Conservation (phyloP, 2,113 vertebrate genomes). For the Pontoporia blainvillei region DNA sequence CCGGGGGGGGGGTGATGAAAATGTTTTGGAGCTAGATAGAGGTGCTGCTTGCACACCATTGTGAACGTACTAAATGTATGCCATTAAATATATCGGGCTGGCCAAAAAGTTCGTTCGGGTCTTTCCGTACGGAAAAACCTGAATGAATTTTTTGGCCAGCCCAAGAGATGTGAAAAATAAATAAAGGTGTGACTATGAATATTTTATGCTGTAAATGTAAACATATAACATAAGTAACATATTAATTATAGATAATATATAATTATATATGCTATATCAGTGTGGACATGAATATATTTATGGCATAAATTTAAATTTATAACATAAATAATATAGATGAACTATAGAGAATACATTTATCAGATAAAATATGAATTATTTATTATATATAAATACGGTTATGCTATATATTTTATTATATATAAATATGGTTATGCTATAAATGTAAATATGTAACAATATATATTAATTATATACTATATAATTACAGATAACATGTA, state of each 20-base stretch:
- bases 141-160: no score
- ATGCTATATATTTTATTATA: no score
- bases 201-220: background rate
- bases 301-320: background rate
- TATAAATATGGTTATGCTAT: no score
- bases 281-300: background rate
- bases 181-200: background rate
- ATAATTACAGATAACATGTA: background rate
- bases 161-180: background rate
- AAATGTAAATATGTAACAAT: background rate
- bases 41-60: accelerated
- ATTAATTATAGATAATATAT: background rate
- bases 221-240: no score
- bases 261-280: no score
- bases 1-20: background rate
- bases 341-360: background rate
- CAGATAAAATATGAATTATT: background rate
- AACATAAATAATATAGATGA: background rate
- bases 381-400: background rate
- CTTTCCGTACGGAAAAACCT: no score
- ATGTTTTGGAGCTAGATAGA: background rate
- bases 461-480: background rate
- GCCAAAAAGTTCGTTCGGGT: no score
- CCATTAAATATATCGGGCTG: background rate
- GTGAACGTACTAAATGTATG: background rate